Evolutionary conservation across 1,140 invertebrate species (phyloP).

Genomic region (Teleopsis dalmanni): DNA sequence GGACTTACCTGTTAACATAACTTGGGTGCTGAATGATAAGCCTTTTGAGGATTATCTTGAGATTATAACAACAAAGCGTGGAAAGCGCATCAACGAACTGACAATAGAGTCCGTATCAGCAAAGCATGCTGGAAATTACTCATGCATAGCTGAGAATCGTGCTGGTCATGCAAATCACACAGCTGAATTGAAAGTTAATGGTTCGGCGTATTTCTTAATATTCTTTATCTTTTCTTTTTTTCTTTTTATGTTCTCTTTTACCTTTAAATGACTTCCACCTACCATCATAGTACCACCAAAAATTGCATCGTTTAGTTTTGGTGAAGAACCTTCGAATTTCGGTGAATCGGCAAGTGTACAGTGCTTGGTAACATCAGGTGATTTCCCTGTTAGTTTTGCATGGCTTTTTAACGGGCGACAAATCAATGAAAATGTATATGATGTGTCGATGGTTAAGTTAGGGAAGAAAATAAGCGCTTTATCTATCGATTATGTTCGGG

Average conservation of each 20-base stretch:
- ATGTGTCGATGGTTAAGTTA: slow-evolving; percentile 35
- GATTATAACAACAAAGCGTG: slow-evolving; percentile 53
- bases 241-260: slow-evolving; percentile 7
- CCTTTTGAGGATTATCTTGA: slow-evolving; percentile 47
- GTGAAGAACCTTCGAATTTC: slow-evolving; percentile 58
- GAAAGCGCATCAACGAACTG: slow-evolving; percentile 63
- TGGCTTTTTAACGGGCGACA: slow-evolving; percentile 48
- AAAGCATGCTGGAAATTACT: slow-evolving; percentile 70
- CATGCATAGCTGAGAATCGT: slow-evolving; percentile 65
- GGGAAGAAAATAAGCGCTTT: slow-evolving; percentile 39
- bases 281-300: slow-evolving; percentile 55
- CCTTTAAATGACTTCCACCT: background rate
- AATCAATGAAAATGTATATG: slow-evolving; percentile 50
- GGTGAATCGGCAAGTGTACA: slow-evolving; percentile 63
- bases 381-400: slow-evolving; percentile 63
- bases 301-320: slow-evolving; percentile 59
- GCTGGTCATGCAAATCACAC: slow-evolving; percentile 60
- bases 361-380: slow-evolving; percentile 68
- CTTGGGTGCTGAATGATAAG: slow-evolving; percentile 54
- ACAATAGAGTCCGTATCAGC: slow-evolving; percentile 68
- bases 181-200: slow-evolving; percentile 62
- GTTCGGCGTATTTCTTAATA: slow-evolving; percentile 37
- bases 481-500: slow-evolving; percentile 40
- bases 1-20: slow-evolving; percentile 57
- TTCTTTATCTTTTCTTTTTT: slow-evolving; percentile 8